Conservation (phyloP, 1,140 invertebrate genomes). For the Teleogryllus occipitalis region DNA sequence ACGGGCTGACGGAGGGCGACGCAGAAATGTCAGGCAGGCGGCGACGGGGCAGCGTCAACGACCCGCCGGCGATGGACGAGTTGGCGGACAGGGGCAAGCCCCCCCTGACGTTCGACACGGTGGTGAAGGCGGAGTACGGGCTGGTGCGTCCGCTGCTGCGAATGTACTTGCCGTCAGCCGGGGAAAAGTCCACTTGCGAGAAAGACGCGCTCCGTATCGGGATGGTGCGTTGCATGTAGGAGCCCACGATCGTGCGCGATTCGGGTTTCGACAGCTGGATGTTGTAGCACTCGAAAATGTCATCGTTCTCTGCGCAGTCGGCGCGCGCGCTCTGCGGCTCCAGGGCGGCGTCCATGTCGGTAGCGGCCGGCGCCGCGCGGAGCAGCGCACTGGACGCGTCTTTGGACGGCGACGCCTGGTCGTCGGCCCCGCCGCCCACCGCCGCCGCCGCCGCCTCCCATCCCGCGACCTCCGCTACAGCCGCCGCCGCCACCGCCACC, state of each 20-base stretch:
- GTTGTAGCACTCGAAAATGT: conserved; percentile 32
- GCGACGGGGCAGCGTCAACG: conserved; percentile 25
- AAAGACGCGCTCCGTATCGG: conserved; percentile 74
- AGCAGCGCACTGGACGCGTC: not conserved
- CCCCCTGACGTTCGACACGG: no score
- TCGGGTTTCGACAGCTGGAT: conserved; percentile 44
- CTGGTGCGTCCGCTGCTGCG: conserved; percentile 19
- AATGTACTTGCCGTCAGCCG: conserved; percentile 33
- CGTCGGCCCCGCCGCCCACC: conserved; percentile 32
- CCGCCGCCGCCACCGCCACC: no score
- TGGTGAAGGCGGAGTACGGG: not conserved
- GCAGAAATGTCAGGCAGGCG: conserved; percentile 21
- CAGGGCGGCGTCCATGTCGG: no score
- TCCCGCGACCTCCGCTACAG: no score
- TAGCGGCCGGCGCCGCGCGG: not conserved
- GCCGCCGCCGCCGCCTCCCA: not conserved
- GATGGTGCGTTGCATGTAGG: conserved; percentile 48
- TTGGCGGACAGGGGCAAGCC: no score
- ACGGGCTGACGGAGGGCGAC: conserved; percentile 28
- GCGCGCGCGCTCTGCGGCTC: no score
- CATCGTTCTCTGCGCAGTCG: conserved; percentile 29
- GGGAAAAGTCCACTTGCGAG: conserved; percentile 63
- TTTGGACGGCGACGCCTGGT: conserved; percentile 27
- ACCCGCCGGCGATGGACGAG: conserved; percentile 20
- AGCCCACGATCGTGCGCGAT: conserved; percentile 45